A percentile compares a stretch with the other conserved stretches of the same genome.
phyloP scores from a whole-genome alignment of 2,797 vertebrate genomes.

The Leucoraja ocellata region DNA sequence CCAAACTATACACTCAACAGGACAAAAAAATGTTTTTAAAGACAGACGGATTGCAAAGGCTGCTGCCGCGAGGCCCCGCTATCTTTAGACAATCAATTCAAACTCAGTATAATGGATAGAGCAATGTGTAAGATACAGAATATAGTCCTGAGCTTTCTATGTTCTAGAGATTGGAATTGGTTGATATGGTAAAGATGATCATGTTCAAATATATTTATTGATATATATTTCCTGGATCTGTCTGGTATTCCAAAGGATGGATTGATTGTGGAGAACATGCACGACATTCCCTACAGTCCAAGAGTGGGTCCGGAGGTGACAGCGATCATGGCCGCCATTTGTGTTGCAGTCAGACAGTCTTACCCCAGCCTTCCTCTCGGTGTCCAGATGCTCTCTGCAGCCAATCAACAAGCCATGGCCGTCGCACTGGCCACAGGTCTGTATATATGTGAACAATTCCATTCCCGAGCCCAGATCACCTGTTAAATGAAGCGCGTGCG shows the following conservation, averaged over 20 bases:
- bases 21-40: too few species aligned
- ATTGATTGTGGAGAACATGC: constrained; percentile 81
- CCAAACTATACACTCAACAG: too few species aligned
- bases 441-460: not conserved
- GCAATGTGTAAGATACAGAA: too few species aligned
- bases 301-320: constrained; percentile 68
- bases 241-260: constrained; percentile 61
- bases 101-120: too few species aligned
- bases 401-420: constrained; percentile 67
- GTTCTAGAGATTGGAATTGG: not conserved
- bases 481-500: not conserved
- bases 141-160: not conserved
- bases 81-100: too few species aligned
- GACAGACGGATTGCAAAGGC: too few species aligned
- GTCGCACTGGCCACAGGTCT: constrained; percentile 75
- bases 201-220: not conserved
- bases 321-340: constrained; percentile 66
- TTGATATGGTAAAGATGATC: not conserved
- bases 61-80: too few species aligned
- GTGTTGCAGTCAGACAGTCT: constrained; percentile 55
- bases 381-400: constrained; percentile 71
- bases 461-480: not conserved
- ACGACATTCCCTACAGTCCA: constrained; percentile 70
- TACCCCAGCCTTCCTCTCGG: constrained; percentile 64
- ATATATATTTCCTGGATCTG: not conserved